These are phyloP conservation scores for Stichopus horrens DNA, from an alignment of 53 echinoderm and acorn worm species.

Conservation along the genomic window DNA sequence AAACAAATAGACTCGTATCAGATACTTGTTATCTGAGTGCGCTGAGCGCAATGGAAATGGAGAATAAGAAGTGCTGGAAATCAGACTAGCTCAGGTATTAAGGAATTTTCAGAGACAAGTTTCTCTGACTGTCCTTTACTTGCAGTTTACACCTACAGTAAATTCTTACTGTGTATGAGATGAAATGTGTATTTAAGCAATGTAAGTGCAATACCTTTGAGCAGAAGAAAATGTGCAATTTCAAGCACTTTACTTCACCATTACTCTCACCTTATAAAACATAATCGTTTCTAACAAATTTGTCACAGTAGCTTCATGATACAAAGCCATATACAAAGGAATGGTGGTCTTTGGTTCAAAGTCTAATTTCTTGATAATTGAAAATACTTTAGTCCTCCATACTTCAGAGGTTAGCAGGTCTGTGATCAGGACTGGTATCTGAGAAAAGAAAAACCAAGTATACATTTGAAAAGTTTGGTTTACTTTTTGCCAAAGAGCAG, in stretches of 20 bases:
- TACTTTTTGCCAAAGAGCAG: no score
- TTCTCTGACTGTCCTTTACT: no score
- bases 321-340: constrained; percentile 87
- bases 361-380: constrained; percentile 79
- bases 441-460: neutral
- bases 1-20: no score
- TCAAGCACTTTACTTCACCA: neutral
- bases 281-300: constrained; percentile 82
- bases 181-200: neutral
- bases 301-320: constrained; percentile 88
- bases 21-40: no score
- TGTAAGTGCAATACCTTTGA: neutral
- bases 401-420: constrained; percentile 80
- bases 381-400: constrained; percentile 83
- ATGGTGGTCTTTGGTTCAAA: constrained; percentile 89
- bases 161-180: constrained; percentile 1
- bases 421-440: constrained; percentile 77
- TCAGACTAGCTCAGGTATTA: neutral
- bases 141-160: neutral
- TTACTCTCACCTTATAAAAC: constrained; percentile 71
- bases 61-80: neutral
- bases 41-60: neutral
- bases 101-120: neutral
- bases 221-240: neutral
- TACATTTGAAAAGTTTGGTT: no score